These are phyloP conservation scores for Platalea minor DNA, from an alignment of 2,797 vertebrate species.

Conservation along the genomic window DNA sequence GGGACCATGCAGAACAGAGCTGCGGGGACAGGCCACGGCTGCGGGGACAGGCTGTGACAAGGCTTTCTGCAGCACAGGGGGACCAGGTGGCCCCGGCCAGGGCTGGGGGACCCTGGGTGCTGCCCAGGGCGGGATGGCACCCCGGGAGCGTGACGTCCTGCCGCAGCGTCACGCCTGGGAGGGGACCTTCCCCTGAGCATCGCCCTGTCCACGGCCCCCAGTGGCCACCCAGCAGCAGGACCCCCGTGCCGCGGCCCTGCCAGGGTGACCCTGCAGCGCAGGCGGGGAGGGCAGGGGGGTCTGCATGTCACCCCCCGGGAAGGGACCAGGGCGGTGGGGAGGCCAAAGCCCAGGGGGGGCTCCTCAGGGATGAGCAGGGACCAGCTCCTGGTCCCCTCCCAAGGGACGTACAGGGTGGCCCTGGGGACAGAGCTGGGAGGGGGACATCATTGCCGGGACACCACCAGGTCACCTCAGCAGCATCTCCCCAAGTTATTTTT, in stretches of 20 bases:
- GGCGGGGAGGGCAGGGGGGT: neutral
- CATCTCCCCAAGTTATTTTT: neutral
- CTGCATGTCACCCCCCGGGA: fast-evolving
- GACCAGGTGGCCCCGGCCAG: neutral
- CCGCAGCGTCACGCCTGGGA: neutral
- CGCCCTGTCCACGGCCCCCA: too few species aligned
- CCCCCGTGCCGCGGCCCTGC: neutral
- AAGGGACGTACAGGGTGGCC: neutral
- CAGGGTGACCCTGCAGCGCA: neutral
- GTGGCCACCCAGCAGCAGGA: neutral
- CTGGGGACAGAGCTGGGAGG: neutral
- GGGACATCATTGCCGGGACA: too few species aligned
- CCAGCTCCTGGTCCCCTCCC: too few species aligned
- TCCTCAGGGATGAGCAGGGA: fast-evolving
- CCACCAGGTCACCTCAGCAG: fast-evolving
- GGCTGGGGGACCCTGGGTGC: too few species aligned
- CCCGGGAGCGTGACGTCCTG: fast-evolving
- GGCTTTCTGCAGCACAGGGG: neutral
- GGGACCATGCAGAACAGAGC: neutral
- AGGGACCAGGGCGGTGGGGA: fast-evolving
- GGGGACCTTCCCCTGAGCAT: neutral
- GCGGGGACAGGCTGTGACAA: fast-evolving
- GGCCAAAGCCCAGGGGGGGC: neutral
- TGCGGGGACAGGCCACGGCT: neutral
- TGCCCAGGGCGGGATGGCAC: neutral